phyloP scores from a whole-genome alignment of 2,113 vertebrate species.

The Aepyceros melampus region DNA sequence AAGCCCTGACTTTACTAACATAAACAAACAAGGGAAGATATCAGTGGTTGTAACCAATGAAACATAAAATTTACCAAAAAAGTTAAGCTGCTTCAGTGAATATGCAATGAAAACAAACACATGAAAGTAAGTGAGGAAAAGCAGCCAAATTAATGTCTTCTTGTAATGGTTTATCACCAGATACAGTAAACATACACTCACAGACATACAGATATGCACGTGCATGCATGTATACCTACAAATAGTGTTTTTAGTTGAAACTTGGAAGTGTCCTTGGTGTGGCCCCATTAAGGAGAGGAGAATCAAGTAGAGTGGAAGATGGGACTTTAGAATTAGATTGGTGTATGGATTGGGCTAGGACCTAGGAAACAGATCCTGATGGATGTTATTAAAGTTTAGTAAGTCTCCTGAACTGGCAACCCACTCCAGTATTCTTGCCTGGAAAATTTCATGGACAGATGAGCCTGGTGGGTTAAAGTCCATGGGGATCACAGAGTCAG shows the following conservation, averaged over 20 bases:
- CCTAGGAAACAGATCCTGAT: background rate
- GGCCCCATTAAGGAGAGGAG: background rate
- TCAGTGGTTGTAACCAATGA: slow-evolving; percentile 14
- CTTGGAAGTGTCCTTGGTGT: background rate
- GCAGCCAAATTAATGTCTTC: background rate
- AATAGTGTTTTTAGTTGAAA: background rate
- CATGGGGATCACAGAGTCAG: background rate
- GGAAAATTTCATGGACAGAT: background rate
- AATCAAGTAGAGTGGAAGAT: background rate
- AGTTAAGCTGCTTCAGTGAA: slow-evolving; percentile 30
- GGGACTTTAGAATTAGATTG: background rate
- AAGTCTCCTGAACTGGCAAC: background rate
- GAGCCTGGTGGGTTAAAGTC: background rate
- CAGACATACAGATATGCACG: background rate
- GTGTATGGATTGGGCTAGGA: background rate
- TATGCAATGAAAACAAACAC: slow-evolving; percentile 43
- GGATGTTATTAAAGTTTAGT: background rate
- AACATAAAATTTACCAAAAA: slow-evolving; percentile 38
- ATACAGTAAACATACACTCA: background rate
- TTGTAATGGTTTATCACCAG: background rate
- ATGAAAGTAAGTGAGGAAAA: background rate
- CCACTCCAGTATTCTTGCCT: background rate
- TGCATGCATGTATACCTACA: background rate
- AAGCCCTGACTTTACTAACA: slow-evolving; percentile 23
- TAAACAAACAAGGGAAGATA: slow-evolving; percentile 47